Base-by-base conservation (phyloP, 2,797 vertebrate genomes). In the Dendrocincla tyrannina region DNA sequence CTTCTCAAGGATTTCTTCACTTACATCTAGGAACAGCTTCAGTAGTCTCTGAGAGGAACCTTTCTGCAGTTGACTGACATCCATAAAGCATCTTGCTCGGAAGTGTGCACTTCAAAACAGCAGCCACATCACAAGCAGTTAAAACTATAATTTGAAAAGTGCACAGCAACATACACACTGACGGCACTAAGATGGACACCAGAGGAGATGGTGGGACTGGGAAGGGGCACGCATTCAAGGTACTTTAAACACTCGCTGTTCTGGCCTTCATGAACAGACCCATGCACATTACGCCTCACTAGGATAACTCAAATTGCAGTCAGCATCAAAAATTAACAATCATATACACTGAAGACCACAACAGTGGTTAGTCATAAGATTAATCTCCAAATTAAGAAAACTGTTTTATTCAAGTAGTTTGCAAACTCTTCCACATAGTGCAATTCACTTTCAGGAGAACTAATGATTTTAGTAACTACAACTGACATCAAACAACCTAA, bases 141-240 rank as follows among this genome's bases (percentile, higher is more conserved):
- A 67, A 67, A 88, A 66, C 42, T 47, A 6, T 6, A 47, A 8
- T 49, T 44, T 24, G 35, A 63, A 63, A 85, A 42, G 23, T 5
- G 20, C 8, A 35, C 9, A 49, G 62, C 33, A 53, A 62, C 19
- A 37, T 10, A 46, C 27, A 50, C 13, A 22, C 4, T 56, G 33
- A 62, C 12, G 16, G 56, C 33, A 82, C n/a, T 5, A 56, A 66
- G 23, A 58, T 4, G 17, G 58, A 50, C 47, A 41, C 33, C 13
- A 35, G 30, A 63, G 32, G 32, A 46, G n/a, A 33, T 10, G 22
- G 25, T 19, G 18, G 27, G 30, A 41, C 50, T 60, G 37, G 46
- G 20, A 56, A 87, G 35, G 25, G 7, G 16, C 1, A 1, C 0
- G 0, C 11, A 24, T 60, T 62, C 30, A 67, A 67, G 23, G 27